A percentile compares a stretch with the other conserved stretches of the same genome.
Evolutionary conservation across 2,113 vertebrate genomes (phyloP).

Genomic region (Anhinga rufa): DNA sequence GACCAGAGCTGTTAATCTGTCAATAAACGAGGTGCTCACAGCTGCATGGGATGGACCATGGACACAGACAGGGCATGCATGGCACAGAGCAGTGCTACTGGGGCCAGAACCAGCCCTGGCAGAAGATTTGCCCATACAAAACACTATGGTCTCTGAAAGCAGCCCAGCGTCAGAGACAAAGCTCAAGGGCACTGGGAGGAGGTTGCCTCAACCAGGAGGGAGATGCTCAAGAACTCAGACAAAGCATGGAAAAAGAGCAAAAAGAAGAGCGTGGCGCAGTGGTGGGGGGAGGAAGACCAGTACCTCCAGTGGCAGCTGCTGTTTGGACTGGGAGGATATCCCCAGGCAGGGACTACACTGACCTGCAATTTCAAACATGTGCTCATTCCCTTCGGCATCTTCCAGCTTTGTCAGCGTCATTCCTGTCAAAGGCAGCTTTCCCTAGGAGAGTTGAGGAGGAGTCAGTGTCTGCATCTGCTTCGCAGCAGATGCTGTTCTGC

Average conservation of each 20-base stretch:
- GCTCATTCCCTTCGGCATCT: constrained; percentile 80
- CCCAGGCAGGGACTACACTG: neutral
- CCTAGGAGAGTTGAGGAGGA: constrained; percentile 70
- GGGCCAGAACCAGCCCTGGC: neutral
- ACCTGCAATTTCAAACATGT: constrained; percentile 93
- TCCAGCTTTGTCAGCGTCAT: constrained; percentile 85
- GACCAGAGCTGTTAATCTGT: neutral
- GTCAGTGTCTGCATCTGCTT: neutral
- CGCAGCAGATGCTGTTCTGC: neutral
- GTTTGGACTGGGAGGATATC: neutral
- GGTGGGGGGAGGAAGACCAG: neutral
- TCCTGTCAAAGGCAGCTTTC: constrained; percentile 82
- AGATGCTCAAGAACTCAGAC: neutral
- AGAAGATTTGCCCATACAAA: neutral
- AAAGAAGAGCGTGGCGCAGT: rapidly evolving
- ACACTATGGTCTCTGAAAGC: rapidly evolving
- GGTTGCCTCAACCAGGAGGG: neutral
- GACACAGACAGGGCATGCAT: rapidly evolving
- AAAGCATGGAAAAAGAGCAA: neutral
- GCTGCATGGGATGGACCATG: neutral
- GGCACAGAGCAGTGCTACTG: neutral
- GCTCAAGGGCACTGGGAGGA: neutral
- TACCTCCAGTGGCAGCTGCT: neutral
- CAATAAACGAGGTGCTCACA: neutral
- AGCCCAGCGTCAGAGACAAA: neutral